A percentile compares a stretch with the other conserved stretches of the same genome.
Evolutionary conservation across 2,113 vertebrate species (phyloP).

Genomic region (Synodontis membranacea): DNA sequence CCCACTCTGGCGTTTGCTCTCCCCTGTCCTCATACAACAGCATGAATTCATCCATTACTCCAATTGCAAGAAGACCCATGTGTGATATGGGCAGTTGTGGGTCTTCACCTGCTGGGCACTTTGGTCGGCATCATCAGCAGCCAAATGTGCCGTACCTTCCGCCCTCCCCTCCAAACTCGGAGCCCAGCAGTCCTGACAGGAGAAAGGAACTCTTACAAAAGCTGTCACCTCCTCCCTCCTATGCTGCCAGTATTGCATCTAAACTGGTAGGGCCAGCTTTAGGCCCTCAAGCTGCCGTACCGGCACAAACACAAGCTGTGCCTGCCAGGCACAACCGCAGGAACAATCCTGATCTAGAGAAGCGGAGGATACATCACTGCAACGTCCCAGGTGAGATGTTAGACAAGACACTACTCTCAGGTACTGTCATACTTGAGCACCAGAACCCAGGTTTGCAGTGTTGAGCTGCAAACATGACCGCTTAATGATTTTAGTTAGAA

Average conservation of each 20-base stretch:
- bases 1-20: constrained; percentile 74
- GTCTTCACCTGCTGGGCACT: constrained; percentile 75
- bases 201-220: constrained; percentile 88
- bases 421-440: neutral
- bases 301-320: constrained; percentile 75
- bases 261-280: constrained; percentile 83
- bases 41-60: constrained; percentile 73
- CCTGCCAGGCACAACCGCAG: constrained; percentile 84
- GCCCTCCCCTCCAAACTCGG: constrained; percentile 91
- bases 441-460: neutral
- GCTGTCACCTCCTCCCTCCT: constrained; percentile 89
- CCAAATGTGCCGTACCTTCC: constrained; percentile 86
- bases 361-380: constrained; percentile 94
- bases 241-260: constrained; percentile 90
- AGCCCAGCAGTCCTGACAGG: constrained; percentile 90
- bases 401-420: neutral
- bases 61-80: constrained; percentile 78
- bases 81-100: constrained; percentile 68
- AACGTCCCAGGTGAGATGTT: constrained; percentile 82
- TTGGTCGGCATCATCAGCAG: constrained; percentile 67
- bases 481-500: neutral
- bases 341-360: constrained; percentile 95
- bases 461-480: neutral
- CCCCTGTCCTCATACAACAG: constrained; percentile 78
- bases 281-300: constrained; percentile 73